Conservation (phyloP, 2,113 vertebrate genomes). For the Narcine bancroftii region DNA sequence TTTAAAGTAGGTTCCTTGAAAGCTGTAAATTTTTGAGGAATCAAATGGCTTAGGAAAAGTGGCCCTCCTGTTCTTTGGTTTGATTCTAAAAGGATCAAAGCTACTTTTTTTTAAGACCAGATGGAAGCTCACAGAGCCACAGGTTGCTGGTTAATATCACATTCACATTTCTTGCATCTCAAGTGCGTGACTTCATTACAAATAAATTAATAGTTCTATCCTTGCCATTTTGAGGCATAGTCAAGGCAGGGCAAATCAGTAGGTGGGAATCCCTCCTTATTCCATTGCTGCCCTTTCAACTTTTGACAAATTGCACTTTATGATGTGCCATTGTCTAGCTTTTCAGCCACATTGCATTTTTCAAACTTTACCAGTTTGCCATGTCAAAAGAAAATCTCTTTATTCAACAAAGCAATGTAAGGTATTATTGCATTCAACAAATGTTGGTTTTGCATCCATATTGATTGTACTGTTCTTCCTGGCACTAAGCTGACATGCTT, state of each 20-base stretch:
- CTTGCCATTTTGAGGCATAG: background rate
- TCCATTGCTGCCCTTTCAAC: background rate
- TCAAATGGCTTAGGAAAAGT: background rate
- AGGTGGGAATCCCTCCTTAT: background rate
- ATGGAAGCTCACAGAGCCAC: background rate
- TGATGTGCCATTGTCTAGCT: background rate
- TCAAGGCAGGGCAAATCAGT: background rate
- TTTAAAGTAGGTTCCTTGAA: background rate
- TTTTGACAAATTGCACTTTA: background rate
- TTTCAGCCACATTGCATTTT: background rate
- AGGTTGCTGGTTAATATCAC: background rate
- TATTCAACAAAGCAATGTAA: background rate
- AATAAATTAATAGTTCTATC: background rate
- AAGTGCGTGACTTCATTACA: background rate
- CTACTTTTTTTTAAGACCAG: background rate
- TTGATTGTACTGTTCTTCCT: background rate
- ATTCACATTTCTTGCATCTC: background rate
- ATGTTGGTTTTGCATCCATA: background rate
- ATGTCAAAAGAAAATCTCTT: background rate
- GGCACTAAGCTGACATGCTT: no score
- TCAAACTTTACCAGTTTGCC: background rate
- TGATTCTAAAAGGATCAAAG: background rate
- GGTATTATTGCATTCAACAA: background rate
- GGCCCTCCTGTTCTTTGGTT: background rate
- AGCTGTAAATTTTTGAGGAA: background rate